Conservation (phyloP, 2,113 vertebrate species). For the Cairina moschata region DNA sequence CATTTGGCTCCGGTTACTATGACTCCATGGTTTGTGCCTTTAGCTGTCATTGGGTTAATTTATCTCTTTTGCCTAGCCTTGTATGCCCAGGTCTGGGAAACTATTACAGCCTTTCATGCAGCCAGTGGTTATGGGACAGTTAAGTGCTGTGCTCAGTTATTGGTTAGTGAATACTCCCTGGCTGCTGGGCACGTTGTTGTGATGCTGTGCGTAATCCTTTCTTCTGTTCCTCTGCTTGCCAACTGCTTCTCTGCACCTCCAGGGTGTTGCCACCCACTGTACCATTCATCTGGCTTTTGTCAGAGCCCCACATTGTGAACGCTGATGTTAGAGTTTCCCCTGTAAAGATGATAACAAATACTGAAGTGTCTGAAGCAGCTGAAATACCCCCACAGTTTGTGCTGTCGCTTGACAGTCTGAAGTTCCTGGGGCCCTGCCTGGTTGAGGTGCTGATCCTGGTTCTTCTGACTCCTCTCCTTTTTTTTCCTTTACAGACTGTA, state of each 20-base stretch:
- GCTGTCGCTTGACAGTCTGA: background rate
- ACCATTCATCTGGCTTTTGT: background rate
- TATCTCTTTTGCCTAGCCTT: background rate
- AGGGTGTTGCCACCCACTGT: background rate
- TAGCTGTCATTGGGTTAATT: background rate
- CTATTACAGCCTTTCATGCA: background rate
- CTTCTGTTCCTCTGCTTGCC: background rate
- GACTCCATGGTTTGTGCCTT: background rate
- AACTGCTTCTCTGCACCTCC: background rate
- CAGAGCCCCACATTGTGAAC: rapidly evolving
- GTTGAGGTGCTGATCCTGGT: background rate
- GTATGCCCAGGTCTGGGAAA: background rate
- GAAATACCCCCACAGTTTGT: background rate
- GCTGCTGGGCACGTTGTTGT: background rate
- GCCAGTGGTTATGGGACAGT: background rate
- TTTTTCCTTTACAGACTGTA: conserved; percentile 68
- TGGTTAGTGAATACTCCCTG: background rate
- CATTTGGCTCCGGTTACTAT: background rate
- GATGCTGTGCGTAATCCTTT: background rate
- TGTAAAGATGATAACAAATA: background rate
- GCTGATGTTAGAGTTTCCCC: background rate
- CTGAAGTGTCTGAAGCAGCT: background rate
- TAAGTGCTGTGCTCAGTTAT: background rate
- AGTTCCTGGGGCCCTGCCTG: background rate
- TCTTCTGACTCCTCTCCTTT: background rate